phyloP scores from a whole-genome alignment of 2,797 vertebrate species.

The Macropodus opercularis region DNA sequence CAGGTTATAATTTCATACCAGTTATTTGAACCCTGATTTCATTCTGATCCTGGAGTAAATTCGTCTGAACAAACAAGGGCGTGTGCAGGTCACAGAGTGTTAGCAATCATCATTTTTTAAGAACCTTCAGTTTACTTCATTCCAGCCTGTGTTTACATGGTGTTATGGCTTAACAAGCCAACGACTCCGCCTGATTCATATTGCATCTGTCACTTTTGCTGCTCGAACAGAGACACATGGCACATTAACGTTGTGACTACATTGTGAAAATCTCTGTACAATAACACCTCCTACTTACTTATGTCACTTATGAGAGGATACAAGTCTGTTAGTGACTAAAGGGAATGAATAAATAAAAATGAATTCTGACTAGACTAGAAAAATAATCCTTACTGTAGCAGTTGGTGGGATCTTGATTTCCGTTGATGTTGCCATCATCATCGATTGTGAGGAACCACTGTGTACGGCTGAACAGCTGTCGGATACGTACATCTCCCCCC shows the following conservation, averaged over 20 bases:
- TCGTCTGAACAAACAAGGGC: conserved; percentile 22
- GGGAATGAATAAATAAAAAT: too few species aligned
- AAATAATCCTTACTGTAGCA: conserved; percentile 91
- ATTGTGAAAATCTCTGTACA: conserved; percentile 40
- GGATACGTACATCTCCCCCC: conserved; percentile 96
- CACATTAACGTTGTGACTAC: conserved; percentile 54
- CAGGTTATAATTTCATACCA: neutral
- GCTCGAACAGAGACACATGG: conserved; percentile 46
- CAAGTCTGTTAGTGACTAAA: conserved; percentile 19
- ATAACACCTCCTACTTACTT: conserved; percentile 56
- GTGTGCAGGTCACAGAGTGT: conserved; percentile 22
- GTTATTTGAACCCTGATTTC: neutral
- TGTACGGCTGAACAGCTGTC: conserved; percentile 96
- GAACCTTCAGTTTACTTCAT: conserved; percentile 60
- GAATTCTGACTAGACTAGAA: conserved; percentile 15
- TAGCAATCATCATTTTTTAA: conserved; percentile 28
- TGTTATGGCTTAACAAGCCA: conserved; percentile 69
- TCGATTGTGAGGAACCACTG: conserved; percentile 98
- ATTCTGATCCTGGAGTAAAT: conserved; percentile 14
- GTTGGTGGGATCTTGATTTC: conserved; percentile 94
- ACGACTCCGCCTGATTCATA: conserved; percentile 71
- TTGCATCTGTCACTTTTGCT: conserved; percentile 67
- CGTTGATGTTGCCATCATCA: conserved; percentile 92
- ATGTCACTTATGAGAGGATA: conserved; percentile 43
- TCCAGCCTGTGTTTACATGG: conserved; percentile 58